phyloP scores from a whole-genome alignment of 1,140 invertebrate genomes.

The Aphelinus atriplicis region DNA sequence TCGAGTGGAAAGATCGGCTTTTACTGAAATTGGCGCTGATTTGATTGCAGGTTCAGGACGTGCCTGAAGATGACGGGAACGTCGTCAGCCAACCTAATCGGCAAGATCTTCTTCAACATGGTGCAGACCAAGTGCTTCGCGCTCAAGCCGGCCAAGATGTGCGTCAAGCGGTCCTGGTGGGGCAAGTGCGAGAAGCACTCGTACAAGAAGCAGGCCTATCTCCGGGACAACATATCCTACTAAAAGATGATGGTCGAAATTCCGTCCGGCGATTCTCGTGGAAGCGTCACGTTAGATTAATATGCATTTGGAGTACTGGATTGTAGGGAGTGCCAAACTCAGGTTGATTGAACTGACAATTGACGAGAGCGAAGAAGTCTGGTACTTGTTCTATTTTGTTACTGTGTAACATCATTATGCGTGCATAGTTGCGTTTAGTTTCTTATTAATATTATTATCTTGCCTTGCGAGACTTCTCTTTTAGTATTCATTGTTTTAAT shows the following conservation, averaged over 20 bases:
- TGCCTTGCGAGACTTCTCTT: too few relatives aligned
- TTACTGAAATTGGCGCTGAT: not conserved
- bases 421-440: not conserved
- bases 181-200: conserved; percentile 81
- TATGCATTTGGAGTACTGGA: conserved; percentile 16
- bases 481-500: too few relatives aligned
- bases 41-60: conserved; percentile 82
- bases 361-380: conserved; percentile 4
- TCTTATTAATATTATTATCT: not conserved
- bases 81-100: conserved; percentile 87
- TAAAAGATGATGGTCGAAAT: conserved; percentile 44
- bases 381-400: conserved; percentile 20
- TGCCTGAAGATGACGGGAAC: conserved; percentile 89
- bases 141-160: conserved; percentile 76
- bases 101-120: conserved; percentile 93
- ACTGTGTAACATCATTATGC: conserved; percentile 14
- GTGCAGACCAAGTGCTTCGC: conserved; percentile 93
- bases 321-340: not conserved
- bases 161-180: conserved; percentile 78
- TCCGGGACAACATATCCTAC: conserved; percentile 79
- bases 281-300: not conserved
- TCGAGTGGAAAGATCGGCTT: not conserved
- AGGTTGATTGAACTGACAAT: not conserved
- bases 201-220: conserved; percentile 76
- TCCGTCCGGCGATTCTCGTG: not conserved